Evolutionary conservation across 53 echinoderm and acorn worm genomes (phyloP).

Genomic region (Pentamera pediparva): DNA sequence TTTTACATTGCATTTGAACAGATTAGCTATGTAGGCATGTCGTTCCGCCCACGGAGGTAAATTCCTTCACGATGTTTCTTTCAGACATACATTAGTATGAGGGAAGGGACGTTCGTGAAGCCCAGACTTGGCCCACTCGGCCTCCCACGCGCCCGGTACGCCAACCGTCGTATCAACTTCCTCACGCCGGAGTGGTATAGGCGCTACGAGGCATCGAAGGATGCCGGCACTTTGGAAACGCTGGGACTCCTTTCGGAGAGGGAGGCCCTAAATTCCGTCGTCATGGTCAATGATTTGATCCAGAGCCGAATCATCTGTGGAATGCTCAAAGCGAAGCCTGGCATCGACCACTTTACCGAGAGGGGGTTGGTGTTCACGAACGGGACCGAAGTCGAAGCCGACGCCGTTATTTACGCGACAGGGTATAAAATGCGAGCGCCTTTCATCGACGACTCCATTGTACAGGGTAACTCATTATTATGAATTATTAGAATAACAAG

Average conservation of each 20-base stretch:
- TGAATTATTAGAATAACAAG: too few species aligned
- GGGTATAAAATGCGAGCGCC: constrained; percentile 64
- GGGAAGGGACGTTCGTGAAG: constrained; percentile 70
- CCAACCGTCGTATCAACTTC: constrained; percentile 55
- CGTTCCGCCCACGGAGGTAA: too few species aligned
- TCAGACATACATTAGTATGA: constrained; percentile 72
- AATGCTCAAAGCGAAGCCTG: constrained; percentile 60
- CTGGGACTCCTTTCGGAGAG: constrained; percentile 58
- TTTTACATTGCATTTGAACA: too few species aligned
- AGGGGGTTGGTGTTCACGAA: constrained; percentile 68
- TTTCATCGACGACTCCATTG: constrained; percentile 38
- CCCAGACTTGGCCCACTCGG: constrained; percentile 47
- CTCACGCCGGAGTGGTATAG: constrained; percentile 41
- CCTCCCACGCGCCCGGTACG: constrained; percentile 49
- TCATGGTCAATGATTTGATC: constrained; percentile 85
- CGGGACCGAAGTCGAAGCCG: constrained; percentile 65
- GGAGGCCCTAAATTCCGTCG: constrained; percentile 49
- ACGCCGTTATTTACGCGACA: constrained; percentile 73
- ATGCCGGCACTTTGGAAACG: constrained; percentile 53
- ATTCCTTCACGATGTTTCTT: too few species aligned
- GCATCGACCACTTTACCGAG: constrained; percentile 61
- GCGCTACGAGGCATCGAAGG: constrained; percentile 29
- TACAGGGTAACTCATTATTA: constrained; percentile 27
- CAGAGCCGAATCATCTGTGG: constrained; percentile 69
- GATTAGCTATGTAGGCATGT: too few species aligned